Base-by-base conservation (phyloP, 2,113 vertebrate species). In the Austrofundulus limnaeus region DNA sequence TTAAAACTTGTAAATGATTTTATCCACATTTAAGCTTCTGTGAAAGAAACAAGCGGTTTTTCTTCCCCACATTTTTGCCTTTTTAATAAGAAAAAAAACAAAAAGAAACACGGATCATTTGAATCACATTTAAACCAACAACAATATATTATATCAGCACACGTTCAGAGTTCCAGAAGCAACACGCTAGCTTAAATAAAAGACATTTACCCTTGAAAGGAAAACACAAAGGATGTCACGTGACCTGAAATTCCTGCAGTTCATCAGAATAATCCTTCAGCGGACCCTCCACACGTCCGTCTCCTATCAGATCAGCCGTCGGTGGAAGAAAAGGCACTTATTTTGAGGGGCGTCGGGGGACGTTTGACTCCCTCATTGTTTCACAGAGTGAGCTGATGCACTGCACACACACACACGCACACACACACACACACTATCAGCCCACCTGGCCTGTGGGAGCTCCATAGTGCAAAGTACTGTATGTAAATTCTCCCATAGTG, bases 81-180 rank as follows among this genome's bases (percentile, higher is more conserved):
- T 88, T 93, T 91, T 91, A 92, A 92, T 92, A 92, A 88, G 87
- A 91, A 92, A 92, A 88, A 66, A 78, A n/a, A n/a, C n/a, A n/a
- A 2, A 28, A 28, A 28, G 65, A 86, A 87, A 84, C 85, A 82
- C 41, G 57, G 83, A 85, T 88, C 72, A 87, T 75, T 73, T 63
- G n/a, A 79, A 90, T 82, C 83, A 90, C 75, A 92, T 85, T 81
- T 62, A 81, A 78, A 86, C 70, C 31, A 25, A 63, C 66, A 73
- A 75, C 66, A 84, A 88, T 85, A 90, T 89, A 90, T 88, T 88
- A 91, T 90, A 87, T 89, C 77, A 83, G 86, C 84, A 89, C 83
- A 85, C 81, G 83, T 85, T 85, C 61, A 85, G 80, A 53, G 84
- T 79, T 69, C 64, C 72, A 83, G 72, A 88, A 87, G 88, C 72